Evolutionary conservation across 2,888 invertebrate genomes (phyloP).

Genomic region (Caenorhabditis sp.): DNA sequence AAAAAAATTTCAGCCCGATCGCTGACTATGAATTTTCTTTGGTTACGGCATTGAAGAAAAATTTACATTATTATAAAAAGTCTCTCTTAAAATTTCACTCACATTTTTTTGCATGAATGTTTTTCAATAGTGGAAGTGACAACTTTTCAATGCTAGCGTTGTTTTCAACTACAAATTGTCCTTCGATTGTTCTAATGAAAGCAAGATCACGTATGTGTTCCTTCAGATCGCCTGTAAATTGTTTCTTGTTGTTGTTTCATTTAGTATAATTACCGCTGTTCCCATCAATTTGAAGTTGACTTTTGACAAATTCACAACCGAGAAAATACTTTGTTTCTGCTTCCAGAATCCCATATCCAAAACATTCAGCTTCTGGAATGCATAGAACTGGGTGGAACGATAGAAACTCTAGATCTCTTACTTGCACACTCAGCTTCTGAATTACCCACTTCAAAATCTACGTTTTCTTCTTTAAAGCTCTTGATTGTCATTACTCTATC

Average conservation of each 20-base stretch:
- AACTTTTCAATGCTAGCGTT: background rate
- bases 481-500: background rate
- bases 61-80: too few species aligned
- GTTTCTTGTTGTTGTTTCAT: too few species aligned
- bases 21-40: too few species aligned
- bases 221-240: background rate
- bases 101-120: background rate
- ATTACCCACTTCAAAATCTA: background rate
- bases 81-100: too few species aligned
- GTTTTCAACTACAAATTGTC: background rate
- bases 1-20: too few species aligned
- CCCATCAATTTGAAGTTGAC: background rate
- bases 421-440: background rate
- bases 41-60: too few species aligned
- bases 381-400: background rate
- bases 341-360: background rate
- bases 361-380: background rate
- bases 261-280: background rate
- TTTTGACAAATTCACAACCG: background rate
- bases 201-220: background rate
- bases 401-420: background rate
- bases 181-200: background rate
- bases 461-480: background rate
- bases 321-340: background rate
- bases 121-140: background rate